Base-by-base conservation (phyloP, 2,888 invertebrate species). In the Chrysolina haemoptera region DNA sequence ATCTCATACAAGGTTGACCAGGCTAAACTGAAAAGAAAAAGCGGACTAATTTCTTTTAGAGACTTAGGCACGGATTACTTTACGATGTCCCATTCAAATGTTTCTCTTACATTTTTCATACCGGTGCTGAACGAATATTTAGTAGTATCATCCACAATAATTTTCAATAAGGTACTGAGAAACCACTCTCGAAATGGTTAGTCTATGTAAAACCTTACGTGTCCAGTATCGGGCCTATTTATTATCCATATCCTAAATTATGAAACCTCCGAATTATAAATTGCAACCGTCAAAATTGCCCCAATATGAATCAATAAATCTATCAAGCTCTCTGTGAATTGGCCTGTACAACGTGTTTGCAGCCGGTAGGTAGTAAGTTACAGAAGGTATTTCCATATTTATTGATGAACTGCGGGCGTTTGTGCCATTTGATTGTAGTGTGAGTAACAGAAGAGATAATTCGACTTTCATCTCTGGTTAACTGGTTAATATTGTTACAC, bases 331-430 rank as follows among this genome's bases (percentile, higher is more conserved):
- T 10, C 16, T 53, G 16, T 53, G 50, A 53, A 53, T 53, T 53
- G 18, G 9, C 50, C 18, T 20, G 46, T 48, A 48, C 1, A 14
- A 14, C 46, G 18, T 20, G 27, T 3, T 59, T 59, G 59, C 22
- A 59, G 27, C 59, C 59, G 12, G 12, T 1, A 12, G 22, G 10
- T 59, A 59, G 12, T 27, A 1, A 59, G n/a, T 27, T 14, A 22
- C n/a, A 22, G 11, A 22, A 22, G 11, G 59, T 59, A 59, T 59
- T 59, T 59, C n/a, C 27, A 22, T 59, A 22, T 59, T 27, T n/a
- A 59, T 27, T 22, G 59, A 27, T 27, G 27, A n/a, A 27, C 59
- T 27, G 59, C 14, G n/a, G 12, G 14, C 27, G 27, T 59, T 59
- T 22, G 22, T 14, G 12, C 14, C 10, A 14, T 59, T 59, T 59